Base-by-base conservation (phyloP, 2,113 vertebrate species). In the Himantopus leucocephalus region DNA sequence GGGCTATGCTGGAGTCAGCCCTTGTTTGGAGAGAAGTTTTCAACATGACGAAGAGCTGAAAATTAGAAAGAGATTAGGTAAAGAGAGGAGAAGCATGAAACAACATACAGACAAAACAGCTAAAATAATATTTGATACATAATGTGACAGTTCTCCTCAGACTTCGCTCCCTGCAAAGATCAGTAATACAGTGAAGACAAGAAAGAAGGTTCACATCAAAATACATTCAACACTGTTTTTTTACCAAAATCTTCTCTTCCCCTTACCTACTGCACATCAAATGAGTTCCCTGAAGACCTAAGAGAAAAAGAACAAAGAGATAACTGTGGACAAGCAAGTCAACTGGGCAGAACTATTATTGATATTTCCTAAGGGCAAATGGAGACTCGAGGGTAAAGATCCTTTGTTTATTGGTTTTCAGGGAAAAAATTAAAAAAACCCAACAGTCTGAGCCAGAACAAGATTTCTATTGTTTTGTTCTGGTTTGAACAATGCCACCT, bases 201-300 rank as follows among this genome's bases (percentile, higher is more conserved):
- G 6, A 94, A 78, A 91, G 86, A 94, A 9, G 34, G 79, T 76
- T 73, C 48, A 70, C 63, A 67, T 95, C 62, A 90, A 86, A 94
- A 90, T 77, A 66, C 5, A 14, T 74, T 70, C 45, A 70, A 35
- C 8, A 9, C 35, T 34, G 2, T 2, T 88, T 70, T 55, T 85
- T 88, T 55, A 67, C 30, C 37, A 77, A 86, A 88, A 87, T 82
- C 29, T 50, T 88, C 21, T 92, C 19, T 79, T 80, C 23, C 18
- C 13, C 45, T 92, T 90, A 73, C 72, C 50, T 84, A 75, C 27
- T 60, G 66, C 35, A 60, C 56, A 41, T 72, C 78, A 89, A 96
- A 96, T 95, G 16, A 89, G 68, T 56, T 96, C 89, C 84, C 91
- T 63, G 39, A 95, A 92, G 87, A 85, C 73, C 21, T 47, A 30